Base-by-base conservation (phyloP, 2,113 vertebrate genomes). In the Rattus norvegicus region DNA sequence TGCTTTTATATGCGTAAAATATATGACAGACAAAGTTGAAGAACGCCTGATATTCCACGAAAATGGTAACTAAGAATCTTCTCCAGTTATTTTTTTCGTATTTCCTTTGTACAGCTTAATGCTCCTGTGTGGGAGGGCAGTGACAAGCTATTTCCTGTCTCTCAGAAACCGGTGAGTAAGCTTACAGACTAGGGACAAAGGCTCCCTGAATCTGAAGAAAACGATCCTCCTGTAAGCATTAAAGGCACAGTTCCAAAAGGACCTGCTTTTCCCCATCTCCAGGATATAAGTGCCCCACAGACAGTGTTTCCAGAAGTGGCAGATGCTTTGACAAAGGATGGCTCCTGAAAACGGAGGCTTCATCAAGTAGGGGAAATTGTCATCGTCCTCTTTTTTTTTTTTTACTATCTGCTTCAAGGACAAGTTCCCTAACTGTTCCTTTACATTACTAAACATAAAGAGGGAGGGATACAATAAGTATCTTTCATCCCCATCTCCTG, bases 161-260 rank as follows among this genome's bases (percentile, higher is more conserved):
- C 92, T 95, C 52, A 77, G 72, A 76, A 97, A 87, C 59, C 24
- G 22, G 76, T 95, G 70, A 92, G 54, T 94, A 90, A 92, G 52
- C 72, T 92, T 65, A 14, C 22, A 94, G 20, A 61, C 16, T 36
- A 0, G 84, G 56, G 17, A 67, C 16, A 96, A 95, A 94, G n/a
- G 14, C 19, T 90, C 89, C 88, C 2, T 47, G 47, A 72, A 33
- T 91, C 12, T 96, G 20, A 92, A 91, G 52, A 80, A n/a, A 88
- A 85, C 61, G 28, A 88, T 54, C 36, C 19, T 86, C 47, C 61
- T 69, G 9, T 5, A 73, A 59, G 13, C 16, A 76, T 33, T 73
- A 19, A 95, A 75, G 11, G 16, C 59, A 75, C 5, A 30, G 49
- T 76, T 76, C 30, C 2, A 89, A 80, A 19, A 88, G 0, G 91